Base-by-base conservation (phyloP, 2,113 vertebrate species). In the Sapayoa aenigma region DNA sequence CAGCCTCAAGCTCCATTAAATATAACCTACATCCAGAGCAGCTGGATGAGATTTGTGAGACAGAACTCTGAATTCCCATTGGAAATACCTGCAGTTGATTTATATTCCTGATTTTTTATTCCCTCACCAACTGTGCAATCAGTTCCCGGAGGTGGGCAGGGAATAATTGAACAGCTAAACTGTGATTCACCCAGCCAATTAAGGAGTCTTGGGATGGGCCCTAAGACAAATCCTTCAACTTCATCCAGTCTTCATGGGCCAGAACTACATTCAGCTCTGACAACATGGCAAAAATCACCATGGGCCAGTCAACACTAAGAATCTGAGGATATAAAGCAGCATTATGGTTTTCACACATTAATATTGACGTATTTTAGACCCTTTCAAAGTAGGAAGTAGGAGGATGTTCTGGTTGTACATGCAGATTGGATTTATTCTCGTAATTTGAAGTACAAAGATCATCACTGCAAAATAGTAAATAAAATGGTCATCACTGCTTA, bases 171-270 rank as follows among this genome's bases (percentile, higher is more conserved):
- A 86, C 39, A 85, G 80, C 86, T 97, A 88, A 97, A 93, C 95
- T 96, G 94, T 96, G 95, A 95, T 96, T 94, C 95, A 96, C 90
- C 72, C 92, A 81, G 83, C 20, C 92, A 96, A 95, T 93, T 94
- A 95, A 81, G 65, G 73, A 96, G 76, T 23, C 88, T 81, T 72
- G 41, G 73, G 85, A 90, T 65, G 18, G 31, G 69, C 20, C 65
- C 20, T 25, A 47, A 71, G 25, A 92, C 21, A 86, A 81, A 80
- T 37, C 65, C 72, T 89, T 66, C 50, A 63, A 59, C 55, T 86
- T 88, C 79, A 69, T 39, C 42, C 15, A 12, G n/a, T 50, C 41
- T 86, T 93, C 52, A 52, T 58, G 53, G 37, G 24, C n/a, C 66
- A 89, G 53, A 90, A 76, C 24, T 31, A 60, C 23, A 41, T 68